These are phyloP conservation scores for Drosophila seguyi DNA, from an alignment of 1,140 invertebrate genomes.

Conservation along the genomic window DNA sequence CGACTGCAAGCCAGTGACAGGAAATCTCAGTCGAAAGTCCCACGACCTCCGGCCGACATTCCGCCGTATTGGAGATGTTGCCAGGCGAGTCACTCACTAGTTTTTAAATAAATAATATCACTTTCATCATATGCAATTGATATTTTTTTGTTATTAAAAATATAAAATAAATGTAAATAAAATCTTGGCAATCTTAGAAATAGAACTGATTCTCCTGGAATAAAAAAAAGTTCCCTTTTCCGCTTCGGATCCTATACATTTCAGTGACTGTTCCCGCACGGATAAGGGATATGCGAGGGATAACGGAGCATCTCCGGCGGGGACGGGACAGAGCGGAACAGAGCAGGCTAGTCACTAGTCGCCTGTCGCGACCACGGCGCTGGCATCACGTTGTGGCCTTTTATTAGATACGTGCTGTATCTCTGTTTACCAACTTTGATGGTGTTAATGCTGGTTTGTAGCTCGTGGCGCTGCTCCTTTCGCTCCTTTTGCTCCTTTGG, in stretches of 20 bases:
- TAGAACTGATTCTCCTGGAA: no score
- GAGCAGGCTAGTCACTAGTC: constrained; percentile 21
- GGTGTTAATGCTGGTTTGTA: constrained; percentile 79
- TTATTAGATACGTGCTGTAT: constrained; percentile 84
- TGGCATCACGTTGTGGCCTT: constrained; percentile 80
- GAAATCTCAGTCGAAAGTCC: constrained; percentile 69
- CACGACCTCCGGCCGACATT: constrained; percentile 16
- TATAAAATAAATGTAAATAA: no score
- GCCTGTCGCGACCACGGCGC: constrained; percentile 48
- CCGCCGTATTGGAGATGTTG: constrained; percentile 17
- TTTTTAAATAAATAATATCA: not conserved
- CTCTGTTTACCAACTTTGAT: constrained; percentile 82
- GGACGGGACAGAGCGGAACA: not conserved
- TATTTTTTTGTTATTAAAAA: no score
- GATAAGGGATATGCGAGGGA: not conserved
- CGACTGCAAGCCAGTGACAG: constrained; percentile 40
- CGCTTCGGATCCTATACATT: no score
- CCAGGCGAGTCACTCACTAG: constrained; percentile 9
- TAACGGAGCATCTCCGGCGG: constrained; percentile 31
- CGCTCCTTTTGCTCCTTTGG: not conserved
- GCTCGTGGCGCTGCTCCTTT: constrained; percentile 35
- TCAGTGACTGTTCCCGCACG: not conserved
- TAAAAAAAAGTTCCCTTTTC: not conserved
- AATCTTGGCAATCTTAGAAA: no score
- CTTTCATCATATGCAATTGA: not conserved